A percentile compares a stretch with the other conserved stretches of the same genome.
These are phyloP conservation scores for Chloromyia formosa DNA, from an alignment of 2,888 invertebrate genomes.

Conservation along the genomic window DNA sequence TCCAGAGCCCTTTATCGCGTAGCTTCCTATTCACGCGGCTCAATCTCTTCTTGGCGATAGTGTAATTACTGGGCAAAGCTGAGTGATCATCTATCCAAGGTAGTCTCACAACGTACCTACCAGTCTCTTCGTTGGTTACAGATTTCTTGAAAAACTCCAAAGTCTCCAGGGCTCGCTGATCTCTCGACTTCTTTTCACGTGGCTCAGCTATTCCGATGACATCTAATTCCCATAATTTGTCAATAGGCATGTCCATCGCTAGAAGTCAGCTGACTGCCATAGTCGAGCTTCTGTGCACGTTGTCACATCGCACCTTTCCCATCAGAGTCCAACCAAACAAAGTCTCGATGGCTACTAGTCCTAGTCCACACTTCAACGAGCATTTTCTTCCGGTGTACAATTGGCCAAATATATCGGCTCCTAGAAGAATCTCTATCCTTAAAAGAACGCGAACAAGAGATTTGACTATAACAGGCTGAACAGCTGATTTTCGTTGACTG, in stretches of 20 bases:
- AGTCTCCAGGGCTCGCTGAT: neutral
- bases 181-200: neutral
- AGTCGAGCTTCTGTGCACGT: no score
- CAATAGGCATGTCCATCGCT: neutral
- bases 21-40: neutral
- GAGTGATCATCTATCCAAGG: neutral
- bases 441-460: no score
- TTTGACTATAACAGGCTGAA: no score
- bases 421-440: no score
- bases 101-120: neutral
- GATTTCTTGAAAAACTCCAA: no score
- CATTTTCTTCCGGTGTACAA: no score
- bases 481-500: no score
- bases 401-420: no score
- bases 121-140: neutral
- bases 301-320: neutral
- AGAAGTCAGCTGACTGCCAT: neutral
- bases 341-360: no score
- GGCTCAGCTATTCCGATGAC: neutral
- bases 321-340: neutral
- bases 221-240: neutral
- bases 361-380: no score
- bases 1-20: no score
- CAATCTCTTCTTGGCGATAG: neutral
- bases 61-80: neutral